Conservation (phyloP, 2,113 vertebrate species). For the Scomber scombrus region DNA sequence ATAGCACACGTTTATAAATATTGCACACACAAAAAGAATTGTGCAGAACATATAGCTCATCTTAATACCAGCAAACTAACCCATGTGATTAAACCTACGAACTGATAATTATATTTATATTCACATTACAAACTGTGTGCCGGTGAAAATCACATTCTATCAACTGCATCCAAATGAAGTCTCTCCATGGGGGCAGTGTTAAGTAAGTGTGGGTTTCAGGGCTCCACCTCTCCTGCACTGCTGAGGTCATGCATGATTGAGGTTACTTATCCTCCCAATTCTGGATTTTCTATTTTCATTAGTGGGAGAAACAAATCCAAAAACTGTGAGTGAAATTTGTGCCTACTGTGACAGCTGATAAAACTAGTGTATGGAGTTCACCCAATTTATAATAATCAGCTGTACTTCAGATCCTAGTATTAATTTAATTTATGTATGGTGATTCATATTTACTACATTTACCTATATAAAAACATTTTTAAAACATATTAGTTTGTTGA, state of each 20-base stretch:
- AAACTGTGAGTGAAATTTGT: background rate
- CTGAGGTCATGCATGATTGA: conserved; percentile 42
- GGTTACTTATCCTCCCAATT: conserved; percentile 33
- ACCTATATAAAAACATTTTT: background rate
- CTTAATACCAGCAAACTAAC: conserved; percentile 19
- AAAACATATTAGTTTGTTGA: background rate
- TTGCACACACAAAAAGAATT: background rate
- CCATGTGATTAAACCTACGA: conserved; percentile 6
- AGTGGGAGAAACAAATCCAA: conserved; percentile 8
- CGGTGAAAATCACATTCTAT: conserved; percentile 30
- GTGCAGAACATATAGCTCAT: conserved; percentile 1
- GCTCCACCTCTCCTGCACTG: conserved; percentile 36
- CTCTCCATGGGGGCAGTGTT: conserved; percentile 41
- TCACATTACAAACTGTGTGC: conserved; percentile 45
- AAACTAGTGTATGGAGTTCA: conserved; percentile 3
- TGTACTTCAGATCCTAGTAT: background rate
- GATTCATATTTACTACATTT: background rate
- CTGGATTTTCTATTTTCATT: conserved; percentile 36
- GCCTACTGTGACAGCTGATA: background rate
- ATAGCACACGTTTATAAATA: background rate
- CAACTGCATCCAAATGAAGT: conserved; percentile 59
- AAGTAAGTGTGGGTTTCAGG: conserved; percentile 40
- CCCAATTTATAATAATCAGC: background rate
- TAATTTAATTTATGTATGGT: background rate
- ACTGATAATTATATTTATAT: conserved; percentile 33